phyloP scores from a whole-genome alignment of 2,113 vertebrate genomes.

The Ptilorrhoa leucosticta region DNA sequence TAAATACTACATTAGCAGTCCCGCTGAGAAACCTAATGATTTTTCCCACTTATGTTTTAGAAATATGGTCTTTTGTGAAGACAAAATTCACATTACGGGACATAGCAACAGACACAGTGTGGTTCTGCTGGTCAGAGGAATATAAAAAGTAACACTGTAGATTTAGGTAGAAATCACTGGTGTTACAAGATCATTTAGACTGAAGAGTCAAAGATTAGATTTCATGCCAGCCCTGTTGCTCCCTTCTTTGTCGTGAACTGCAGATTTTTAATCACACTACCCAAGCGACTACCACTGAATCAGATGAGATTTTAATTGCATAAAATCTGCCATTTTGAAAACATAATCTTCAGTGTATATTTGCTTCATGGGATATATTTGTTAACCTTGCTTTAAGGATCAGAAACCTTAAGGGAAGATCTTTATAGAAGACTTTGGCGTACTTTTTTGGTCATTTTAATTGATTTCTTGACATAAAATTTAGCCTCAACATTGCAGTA shows the following conservation, averaged over 20 bases:
- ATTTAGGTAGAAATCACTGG: not conserved
- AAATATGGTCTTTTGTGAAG: not conserved
- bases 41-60: not conserved
- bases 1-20: not conserved
- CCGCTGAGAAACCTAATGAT: not conserved
- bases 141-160: not conserved
- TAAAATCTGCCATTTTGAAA: not conserved
- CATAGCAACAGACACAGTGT: not conserved
- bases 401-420: not conserved
- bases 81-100: accelerated
- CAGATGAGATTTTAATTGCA: not conserved
- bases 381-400: not conserved
- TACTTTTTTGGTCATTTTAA: not conserved
- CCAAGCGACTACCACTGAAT: accelerated
- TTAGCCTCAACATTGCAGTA: not conserved
- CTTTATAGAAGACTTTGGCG: not conserved
- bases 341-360: not conserved
- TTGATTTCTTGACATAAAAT: not conserved
- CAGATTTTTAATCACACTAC: not conserved
- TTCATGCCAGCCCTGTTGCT: not conserved
- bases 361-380: not conserved
- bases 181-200: not conserved
- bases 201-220: not conserved
- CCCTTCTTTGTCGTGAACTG: not conserved
- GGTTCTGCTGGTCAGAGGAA: not conserved